A percentile compares a stretch with the other conserved stretches of the same genome.
phyloP scores from a whole-genome alignment of 1,140 invertebrate species.

The Lasioglossum baleicum region DNA sequence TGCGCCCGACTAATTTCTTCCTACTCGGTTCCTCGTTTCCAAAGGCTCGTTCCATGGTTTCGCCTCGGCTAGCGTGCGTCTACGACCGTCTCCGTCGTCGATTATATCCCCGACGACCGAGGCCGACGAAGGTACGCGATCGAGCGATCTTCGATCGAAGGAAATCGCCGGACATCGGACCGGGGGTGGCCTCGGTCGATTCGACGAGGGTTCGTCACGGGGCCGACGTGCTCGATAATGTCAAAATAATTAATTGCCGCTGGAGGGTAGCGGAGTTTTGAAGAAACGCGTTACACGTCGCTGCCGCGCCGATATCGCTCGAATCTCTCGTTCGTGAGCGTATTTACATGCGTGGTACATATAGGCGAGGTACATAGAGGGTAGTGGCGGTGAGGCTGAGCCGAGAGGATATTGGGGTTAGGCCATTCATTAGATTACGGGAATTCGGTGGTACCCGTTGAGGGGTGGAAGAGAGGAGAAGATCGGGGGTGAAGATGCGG shows the following conservation, averaged over 20 bases:
- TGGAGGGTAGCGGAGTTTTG: conserved; percentile 44
- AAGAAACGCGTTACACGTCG: conserved; percentile 55
- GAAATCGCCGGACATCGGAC: no score
- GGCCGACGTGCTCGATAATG: conserved; percentile 59
- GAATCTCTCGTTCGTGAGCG: conserved; percentile 27
- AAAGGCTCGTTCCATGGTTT: no score
- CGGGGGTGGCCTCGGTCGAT: no score
- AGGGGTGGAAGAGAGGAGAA: conserved; percentile 38
- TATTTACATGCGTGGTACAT: conserved; percentile 62
- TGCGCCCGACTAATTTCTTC: no score
- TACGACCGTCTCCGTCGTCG: no score
- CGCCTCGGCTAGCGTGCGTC: no score
- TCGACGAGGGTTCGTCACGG: no score
- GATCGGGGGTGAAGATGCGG: conserved; percentile 48
- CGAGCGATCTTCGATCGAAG: no score
- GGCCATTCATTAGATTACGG: conserved; percentile 78
- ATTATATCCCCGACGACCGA: no score
- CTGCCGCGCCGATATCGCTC: conserved; percentile 33
- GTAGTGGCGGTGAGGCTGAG: conserved; percentile 64
- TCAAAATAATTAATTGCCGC: conserved; percentile 66
- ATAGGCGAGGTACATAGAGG: conserved; percentile 43
- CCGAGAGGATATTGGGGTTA: conserved; percentile 72
- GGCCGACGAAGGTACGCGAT: no score
- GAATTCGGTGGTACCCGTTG: conserved; percentile 69
- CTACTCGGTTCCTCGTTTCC: no score